A percentile compares a stretch with the other conserved stretches of the same genome.
These are phyloP conservation scores for Gouania willdenowi DNA, from an alignment of 2,797 vertebrate genomes.

Conservation along the genomic window DNA sequence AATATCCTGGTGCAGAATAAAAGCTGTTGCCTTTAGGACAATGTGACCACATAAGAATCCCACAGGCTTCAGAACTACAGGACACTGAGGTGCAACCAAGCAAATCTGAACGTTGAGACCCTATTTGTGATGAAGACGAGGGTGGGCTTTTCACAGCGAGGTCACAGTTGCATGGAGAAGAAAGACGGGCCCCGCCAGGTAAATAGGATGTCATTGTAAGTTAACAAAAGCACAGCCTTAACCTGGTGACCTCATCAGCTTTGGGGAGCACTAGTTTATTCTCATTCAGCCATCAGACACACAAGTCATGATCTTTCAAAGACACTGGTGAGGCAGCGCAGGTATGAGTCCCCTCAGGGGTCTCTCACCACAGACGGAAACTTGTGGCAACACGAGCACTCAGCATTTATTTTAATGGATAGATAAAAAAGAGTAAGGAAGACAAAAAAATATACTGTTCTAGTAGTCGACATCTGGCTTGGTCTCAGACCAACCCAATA, in stretches of 20 bases:
- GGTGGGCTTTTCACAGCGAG: slow-evolving; percentile 63
- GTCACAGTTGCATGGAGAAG: slow-evolving; percentile 77
- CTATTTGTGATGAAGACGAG: slow-evolving; percentile 73
- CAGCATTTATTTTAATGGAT: slow-evolving; percentile 29
- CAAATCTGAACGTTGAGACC: slow-evolving; percentile 67
- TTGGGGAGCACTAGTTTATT: slow-evolving; percentile 59
- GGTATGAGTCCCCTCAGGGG: slow-evolving; percentile 54
- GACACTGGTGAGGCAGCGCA: slow-evolving; percentile 44
- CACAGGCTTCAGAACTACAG: slow-evolving; percentile 33
- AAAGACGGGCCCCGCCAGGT: slow-evolving; percentile 71
- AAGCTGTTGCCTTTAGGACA: slow-evolving; percentile 32
- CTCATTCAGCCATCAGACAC: slow-evolving; percentile 57
- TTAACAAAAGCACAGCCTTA: slow-evolving; percentile 74
- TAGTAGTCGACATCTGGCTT: no score
- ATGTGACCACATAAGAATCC: slow-evolving; percentile 40
- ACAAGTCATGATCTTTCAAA: slow-evolving; percentile 36
- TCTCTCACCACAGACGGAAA: slow-evolving; percentile 17
- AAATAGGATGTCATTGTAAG: slow-evolving; percentile 77
- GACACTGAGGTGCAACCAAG: slow-evolving; percentile 68
- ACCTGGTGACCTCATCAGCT: slow-evolving; percentile 76
- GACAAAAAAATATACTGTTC: slow-evolving; percentile 11
- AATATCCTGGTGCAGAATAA: no score
- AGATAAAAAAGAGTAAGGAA: slow-evolving; percentile 19
- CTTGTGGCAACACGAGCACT: slow-evolving; percentile 39
- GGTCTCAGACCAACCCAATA: no score